Percentiles rank a stretch among this genome's conserved stretches.
These are phyloP conservation scores for Benitochromis conjunctus DNA, from an alignment of 2,113 vertebrate genomes.

Conservation along the genomic window DNA sequence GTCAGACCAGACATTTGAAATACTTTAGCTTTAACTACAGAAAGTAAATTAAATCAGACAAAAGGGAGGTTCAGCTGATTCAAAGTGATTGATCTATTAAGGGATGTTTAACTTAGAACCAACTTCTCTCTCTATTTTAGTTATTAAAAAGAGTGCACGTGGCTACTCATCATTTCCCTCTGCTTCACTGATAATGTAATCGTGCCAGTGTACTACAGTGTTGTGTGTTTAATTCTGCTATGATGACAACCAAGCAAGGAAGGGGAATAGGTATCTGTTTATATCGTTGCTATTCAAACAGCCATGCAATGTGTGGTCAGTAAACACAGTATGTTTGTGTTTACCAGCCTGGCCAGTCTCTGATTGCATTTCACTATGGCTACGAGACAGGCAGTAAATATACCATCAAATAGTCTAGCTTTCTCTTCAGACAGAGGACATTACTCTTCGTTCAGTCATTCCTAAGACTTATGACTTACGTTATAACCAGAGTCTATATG, in stretches of 20 bases:
- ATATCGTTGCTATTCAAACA: not conserved
- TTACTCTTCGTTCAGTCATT: not conserved
- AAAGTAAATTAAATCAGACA: constrained; percentile 45
- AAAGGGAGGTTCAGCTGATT: constrained; percentile 20
- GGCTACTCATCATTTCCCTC: not conserved
- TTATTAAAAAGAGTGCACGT: not conserved
- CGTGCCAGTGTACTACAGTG: not conserved
- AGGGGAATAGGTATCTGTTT: not conserved
- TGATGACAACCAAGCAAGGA: not conserved
- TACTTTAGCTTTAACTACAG: constrained; percentile 30
- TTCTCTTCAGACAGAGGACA: not conserved
- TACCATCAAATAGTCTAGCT: not conserved
- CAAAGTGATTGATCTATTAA: constrained; percentile 23
- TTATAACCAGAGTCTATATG: not conserved
- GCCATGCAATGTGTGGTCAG: not conserved
- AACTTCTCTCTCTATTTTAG: not conserved
- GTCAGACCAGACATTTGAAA: constrained; percentile 52
- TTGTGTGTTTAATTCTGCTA: not conserved
- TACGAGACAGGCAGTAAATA: not conserved
- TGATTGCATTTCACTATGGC: constrained; percentile 13
- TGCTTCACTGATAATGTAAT: not conserved
- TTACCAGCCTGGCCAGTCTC: constrained; percentile 6
- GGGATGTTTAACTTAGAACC: not conserved
- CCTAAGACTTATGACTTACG: not conserved
- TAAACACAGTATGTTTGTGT: constrained; percentile 32